Percentiles rank a stretch among this genome's conserved stretches.
phyloP scores from a whole-genome alignment of 2,888 invertebrate genomes.

The Dryobota labecula region DNA sequence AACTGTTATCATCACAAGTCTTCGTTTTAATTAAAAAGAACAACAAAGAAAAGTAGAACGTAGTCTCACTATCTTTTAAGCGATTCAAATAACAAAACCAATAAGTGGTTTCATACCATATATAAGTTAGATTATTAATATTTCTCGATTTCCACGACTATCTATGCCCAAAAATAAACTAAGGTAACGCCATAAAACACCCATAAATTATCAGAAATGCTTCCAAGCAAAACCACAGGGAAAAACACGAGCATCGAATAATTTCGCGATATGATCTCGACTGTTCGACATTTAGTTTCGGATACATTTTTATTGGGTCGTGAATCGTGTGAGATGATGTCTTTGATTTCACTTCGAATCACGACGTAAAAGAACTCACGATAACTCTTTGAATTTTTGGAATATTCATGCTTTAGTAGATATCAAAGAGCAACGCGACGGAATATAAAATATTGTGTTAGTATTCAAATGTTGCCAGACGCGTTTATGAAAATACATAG shows the following conservation, averaged over 20 bases:
- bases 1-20: neutral
- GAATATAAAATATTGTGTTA: neutral
- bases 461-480: constrained; percentile 13
- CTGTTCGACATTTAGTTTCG: constrained; percentile 65
- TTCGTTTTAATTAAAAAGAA: no score
- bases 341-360: constrained; percentile 66
- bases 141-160: neutral
- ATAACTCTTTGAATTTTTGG: constrained; percentile 56
- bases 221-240: constrained; percentile 23
- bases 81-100: neutral
- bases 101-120: neutral
- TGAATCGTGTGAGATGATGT: constrained; percentile 69
- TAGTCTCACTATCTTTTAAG: neutral
- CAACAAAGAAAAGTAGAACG: neutral
- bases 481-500: no score
- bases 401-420: constrained; percentile 46
- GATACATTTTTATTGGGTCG: constrained; percentile 63
- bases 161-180: neutral
- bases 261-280: constrained; percentile 66
- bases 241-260: constrained; percentile 45
- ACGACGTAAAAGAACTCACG: constrained; percentile 61
- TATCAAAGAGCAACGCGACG: constrained; percentile 9
- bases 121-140: neutral
- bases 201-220: constrained; percentile 26
- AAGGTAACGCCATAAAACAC: neutral